These are phyloP conservation scores for Adineta ricciae DNA, from an alignment of 2,888 invertebrate genomes.

Conservation along the genomic window DNA sequence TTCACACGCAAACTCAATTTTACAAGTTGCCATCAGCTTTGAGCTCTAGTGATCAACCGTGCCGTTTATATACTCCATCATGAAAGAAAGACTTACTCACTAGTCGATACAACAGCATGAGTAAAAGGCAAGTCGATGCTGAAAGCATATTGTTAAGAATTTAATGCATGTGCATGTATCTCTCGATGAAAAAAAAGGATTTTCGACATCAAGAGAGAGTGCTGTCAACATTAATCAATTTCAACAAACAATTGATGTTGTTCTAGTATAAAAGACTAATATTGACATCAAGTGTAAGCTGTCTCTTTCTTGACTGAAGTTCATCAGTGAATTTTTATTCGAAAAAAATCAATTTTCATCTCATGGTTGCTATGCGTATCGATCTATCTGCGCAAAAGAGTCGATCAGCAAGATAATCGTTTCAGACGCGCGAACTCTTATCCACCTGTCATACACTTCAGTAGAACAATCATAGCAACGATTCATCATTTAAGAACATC, in stretches of 20 bases:
- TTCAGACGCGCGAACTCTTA: constrained; percentile 7
- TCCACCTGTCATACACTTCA: not conserved
- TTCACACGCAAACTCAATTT: not conserved
- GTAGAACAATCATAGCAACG: not conserved
- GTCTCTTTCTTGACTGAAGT: no score
- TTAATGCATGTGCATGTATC: not conserved
- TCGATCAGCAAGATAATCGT: constrained; percentile 4
- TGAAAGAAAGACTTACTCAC: not conserved
- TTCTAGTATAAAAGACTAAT: not conserved
- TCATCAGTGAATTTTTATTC: no score
- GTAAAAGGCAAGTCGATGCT: not conserved
- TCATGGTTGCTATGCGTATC: not conserved
- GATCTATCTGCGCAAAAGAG: not conserved
- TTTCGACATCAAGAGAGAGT: not conserved
- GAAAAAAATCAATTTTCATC: not conserved
- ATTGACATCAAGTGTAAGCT: not conserved
- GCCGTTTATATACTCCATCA: not conserved
- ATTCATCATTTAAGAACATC: not conserved
- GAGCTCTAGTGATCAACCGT: not conserved
- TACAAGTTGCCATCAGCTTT: not conserved
- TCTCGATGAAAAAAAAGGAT: not conserved
- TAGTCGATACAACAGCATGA: not conserved
- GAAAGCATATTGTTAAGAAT: not conserved
- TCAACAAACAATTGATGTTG: not conserved
- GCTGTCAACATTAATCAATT: not conserved